Evolutionary conservation across 2,797 vertebrate species (phyloP), one percentile per base, ranked within the genome.

Genomic region (Rallus crepitans): DNA sequence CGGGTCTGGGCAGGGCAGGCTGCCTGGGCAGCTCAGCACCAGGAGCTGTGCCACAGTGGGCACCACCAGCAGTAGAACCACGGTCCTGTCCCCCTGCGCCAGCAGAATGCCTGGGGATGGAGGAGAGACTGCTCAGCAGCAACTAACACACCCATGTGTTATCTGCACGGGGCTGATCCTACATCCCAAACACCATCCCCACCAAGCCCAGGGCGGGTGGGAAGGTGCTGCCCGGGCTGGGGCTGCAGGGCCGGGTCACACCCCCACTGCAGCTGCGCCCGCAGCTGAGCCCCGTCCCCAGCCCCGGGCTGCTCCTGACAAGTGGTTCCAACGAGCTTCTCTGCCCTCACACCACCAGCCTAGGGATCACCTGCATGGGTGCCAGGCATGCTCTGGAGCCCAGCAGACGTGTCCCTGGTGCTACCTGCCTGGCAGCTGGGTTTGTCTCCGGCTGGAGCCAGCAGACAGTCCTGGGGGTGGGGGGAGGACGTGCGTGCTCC

Each of bases 301-400:
- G 2, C 14, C 50, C 37, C 27, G 23, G 16, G 30, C 68, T 73
- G 40, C 55, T 61, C 52, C 35, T 13, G 33, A 28, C 0, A 0
- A 20, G 17, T 1, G 5, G 39, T 21, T 82, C 31, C 80, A 53
- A 16, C 13, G 57, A 55, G 25, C 24, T 23, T 9, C 28, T 39
- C 45, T 0, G 0, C 37, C 66, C 21, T 18, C 9, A 15, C 37
- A 3, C 24, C 1, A 1, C 53, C 53, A 50, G 81, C 14, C 33
- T 2, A 2, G 37, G 57, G 53, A 8, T 40, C 0, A 0, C 27
- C 20, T 6, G 0, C 27, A 6, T 0, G 6, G 33, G 31, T 81
- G 12, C 3, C 7, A 2, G 42, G 33, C 47, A 20, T 33, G 16
- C 35, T 3, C 2, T 19, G 28, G 16, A 79, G 14, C 25, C 52